A percentile compares a stretch with the other conserved stretches of the same genome.
These are phyloP conservation scores for Podarcis raffonei DNA, from an alignment of 2,113 vertebrate genomes.

Conservation along the genomic window DNA sequence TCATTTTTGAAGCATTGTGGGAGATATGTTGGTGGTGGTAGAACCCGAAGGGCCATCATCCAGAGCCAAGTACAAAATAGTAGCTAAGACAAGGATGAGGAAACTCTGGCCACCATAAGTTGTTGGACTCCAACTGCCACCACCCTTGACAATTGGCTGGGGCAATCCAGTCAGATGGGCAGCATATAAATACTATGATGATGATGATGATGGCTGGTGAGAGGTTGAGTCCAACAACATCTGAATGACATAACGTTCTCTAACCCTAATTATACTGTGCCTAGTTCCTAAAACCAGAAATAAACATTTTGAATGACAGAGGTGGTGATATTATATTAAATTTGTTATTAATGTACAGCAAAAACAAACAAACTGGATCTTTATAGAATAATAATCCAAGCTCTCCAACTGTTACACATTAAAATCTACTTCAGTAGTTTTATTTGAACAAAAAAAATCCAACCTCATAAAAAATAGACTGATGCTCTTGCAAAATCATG, in stretches of 20 bases:
- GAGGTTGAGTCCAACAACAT: too few species aligned
- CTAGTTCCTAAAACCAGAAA: neutral
- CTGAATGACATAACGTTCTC: too few species aligned
- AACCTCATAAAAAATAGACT: neutral
- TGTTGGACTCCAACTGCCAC: too few species aligned
- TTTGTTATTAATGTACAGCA: neutral
- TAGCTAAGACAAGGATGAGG: neutral
- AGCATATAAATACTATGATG: too few species aligned
- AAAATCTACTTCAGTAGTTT: neutral
- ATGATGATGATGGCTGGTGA: too few species aligned
- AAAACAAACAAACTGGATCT: neutral
- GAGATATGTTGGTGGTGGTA: neutral
- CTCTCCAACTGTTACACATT: neutral
- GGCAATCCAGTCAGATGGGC: too few species aligned
- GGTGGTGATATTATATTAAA: neutral
- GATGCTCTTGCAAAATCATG: neutral
- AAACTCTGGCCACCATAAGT: neutral
- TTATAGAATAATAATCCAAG: neutral
- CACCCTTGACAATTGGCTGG: too few species aligned
- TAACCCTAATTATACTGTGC: too few species aligned
- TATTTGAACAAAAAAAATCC: neutral
- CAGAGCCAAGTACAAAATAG: neutral
- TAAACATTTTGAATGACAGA: neutral
- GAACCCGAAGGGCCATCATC: neutral
- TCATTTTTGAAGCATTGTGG: neutral